phyloP scores from a whole-genome alignment of 2,113 vertebrate genomes.

The Macaca mulatta region DNA sequence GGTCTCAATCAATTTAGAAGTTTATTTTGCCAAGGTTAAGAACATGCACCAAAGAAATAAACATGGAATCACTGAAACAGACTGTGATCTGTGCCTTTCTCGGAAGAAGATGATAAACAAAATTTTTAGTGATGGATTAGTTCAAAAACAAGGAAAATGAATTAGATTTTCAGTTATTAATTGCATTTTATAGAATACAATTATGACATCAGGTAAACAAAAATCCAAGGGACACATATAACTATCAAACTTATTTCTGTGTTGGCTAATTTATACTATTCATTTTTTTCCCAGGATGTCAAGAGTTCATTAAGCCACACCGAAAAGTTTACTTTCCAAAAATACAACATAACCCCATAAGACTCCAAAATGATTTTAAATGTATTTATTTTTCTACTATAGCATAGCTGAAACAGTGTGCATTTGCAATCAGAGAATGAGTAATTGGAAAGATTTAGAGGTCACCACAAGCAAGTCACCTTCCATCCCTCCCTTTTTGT shows the following conservation, averaged over 20 bases:
- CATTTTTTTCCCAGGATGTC: neutral
- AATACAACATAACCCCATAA: neutral
- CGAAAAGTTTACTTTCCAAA: neutral
- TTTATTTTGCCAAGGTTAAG: too few species aligned
- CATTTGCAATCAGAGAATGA: neutral
- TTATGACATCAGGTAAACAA: neutral
- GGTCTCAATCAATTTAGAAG: too few species aligned
- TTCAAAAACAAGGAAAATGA: neutral
- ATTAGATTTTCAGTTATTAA: neutral
- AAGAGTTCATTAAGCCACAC: neutral
- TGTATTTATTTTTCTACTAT: neutral
- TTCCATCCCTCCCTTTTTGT: neutral
- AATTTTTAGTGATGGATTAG: neutral
- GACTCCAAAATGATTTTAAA: neutral
- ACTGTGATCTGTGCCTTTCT: too few species aligned
- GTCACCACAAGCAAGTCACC: conserved; percentile 39
- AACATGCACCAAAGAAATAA: too few species aligned
- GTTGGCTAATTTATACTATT: neutral
- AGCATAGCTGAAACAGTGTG: neutral
- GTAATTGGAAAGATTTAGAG: conserved; percentile 10
- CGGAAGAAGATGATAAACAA: too few species aligned
- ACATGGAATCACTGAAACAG: too few species aligned
- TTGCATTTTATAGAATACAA: neutral
- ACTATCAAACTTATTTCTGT: neutral
- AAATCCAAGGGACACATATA: neutral